Percentiles rank a stretch among this genome's conserved stretches.
phyloP scores from a whole-genome alignment of 2,888 invertebrate species.

The Desoria tigrina region DNA sequence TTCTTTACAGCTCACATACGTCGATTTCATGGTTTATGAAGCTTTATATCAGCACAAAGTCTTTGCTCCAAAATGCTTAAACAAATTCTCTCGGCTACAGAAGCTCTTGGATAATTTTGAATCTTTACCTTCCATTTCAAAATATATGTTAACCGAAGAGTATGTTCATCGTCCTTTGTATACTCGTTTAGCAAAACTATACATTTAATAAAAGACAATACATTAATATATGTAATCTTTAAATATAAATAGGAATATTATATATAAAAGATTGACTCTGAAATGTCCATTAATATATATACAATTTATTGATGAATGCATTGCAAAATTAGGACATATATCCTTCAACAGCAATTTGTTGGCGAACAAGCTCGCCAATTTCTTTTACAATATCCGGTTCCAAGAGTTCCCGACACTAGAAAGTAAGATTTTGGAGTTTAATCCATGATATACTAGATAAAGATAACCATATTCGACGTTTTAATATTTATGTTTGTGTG shows the following conservation, averaged over 20 bases:
- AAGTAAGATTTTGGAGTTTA: no score
- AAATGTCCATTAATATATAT: no score
- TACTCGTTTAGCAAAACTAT: conserved; percentile 54
- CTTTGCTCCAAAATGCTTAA: conserved; percentile 55
- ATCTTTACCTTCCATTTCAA: conserved; percentile 54
- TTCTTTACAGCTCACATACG: conserved; percentile 56
- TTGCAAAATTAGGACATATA: conserved; percentile 15
- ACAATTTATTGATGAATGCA: no score
- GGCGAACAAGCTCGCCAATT: conserved; percentile 60
- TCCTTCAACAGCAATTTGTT: conserved; percentile 44
- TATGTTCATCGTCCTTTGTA: conserved; percentile 55
- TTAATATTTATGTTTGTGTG: no score
- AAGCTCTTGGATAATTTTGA: conserved; percentile 56
- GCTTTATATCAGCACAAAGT: conserved; percentile 56
- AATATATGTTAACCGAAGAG: conserved; percentile 55
- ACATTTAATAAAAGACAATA: conserved; percentile 24
- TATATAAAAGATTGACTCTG: no score
- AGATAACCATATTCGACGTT: neutral
- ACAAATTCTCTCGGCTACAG: conserved; percentile 55
- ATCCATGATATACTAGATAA: neutral
- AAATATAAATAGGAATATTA: no score
- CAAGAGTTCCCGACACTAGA: conserved; percentile 67
- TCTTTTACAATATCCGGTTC: conserved; percentile 83
- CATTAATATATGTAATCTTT: no score
- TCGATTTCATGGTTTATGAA: conserved; percentile 59